Conservation (phyloP, 1,140 invertebrate genomes). For the Heliconius hermathena region DNA sequence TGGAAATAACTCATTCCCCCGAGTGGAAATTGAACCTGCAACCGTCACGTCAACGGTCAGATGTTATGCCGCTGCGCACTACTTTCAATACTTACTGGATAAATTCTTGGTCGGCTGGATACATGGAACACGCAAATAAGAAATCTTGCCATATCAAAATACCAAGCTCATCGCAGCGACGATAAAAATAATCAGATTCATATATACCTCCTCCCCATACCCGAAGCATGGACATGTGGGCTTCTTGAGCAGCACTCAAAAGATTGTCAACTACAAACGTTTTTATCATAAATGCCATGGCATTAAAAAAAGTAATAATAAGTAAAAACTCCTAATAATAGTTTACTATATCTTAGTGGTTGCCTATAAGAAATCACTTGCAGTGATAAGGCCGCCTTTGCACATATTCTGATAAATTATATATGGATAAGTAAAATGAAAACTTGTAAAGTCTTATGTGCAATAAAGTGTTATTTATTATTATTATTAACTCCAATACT, state of each 20-base stretch:
- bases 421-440: too few relatives aligned
- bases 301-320: background rate
- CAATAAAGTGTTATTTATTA: too few relatives aligned
- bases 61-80: too few relatives aligned
- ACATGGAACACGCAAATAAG: slow-evolving; percentile 98
- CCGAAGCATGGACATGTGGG: slow-evolving; percentile 96
- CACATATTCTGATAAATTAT: too few relatives aligned
- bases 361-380: too few relatives aligned
- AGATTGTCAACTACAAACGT: slow-evolving; percentile 79
- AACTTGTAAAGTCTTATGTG: too few relatives aligned
- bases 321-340: too few relatives aligned
- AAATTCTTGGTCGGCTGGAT: slow-evolving; percentile 90
- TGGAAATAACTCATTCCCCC: background rate
- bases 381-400: too few relatives aligned
- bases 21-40: background rate
- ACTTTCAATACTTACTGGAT: slow-evolving; percentile 78
- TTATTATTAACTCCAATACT: too few relatives aligned
- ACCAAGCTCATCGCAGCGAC: slow-evolving; percentile 90
- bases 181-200: slow-evolving; percentile 96
- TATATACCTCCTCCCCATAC: slow-evolving; percentile 99
- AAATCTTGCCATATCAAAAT: slow-evolving; percentile 97
- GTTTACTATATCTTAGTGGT: too few relatives aligned
- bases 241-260: slow-evolving; percentile 87
- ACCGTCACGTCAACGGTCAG: background rate
- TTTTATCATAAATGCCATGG: background rate